Evolutionary conservation across 2,797 vertebrate genomes (phyloP), one percentile per base, ranked within the genome.

Genomic region (Spheniscus humboldti): DNA sequence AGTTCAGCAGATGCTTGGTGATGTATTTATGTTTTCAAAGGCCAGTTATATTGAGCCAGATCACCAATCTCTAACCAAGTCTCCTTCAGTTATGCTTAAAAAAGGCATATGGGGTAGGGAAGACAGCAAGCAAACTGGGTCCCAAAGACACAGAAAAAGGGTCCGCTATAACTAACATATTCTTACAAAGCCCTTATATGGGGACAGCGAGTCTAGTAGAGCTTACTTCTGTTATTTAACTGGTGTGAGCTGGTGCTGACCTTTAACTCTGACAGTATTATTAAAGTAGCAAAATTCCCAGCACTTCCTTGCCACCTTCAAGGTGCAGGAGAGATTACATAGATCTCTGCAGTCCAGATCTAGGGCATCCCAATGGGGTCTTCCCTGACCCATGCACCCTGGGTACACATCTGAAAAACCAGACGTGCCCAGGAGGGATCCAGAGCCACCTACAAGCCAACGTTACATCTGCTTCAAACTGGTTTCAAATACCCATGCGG

Each of bases 401-500:
- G 20, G 33, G 45, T 11, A 24, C 39, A 8, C 0, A 2, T 41
- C 23, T 62, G 35, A 62, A 75, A 88, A 66, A 31, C 2, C 56
- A 89, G 28, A 33, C 0, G 3, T 66, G 76, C 10, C 16, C 35
- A 74, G 37, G 15, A 55, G n/a, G 35, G 57, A 80, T 35, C 63
- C 53, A 59, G 60, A 80, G 41, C 12, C 69, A 30, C 16, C 37
- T 62, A 30, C 15, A 57, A 72, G 48, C 4, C 55, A 17, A 2
- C 10, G 33, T 2, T 52, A n/a, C 13, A 4, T 17, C 57, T 79
- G 31, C 50, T 50, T 62, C 67, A 62, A 41, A 22, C 39, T 19
- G 31, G n/a, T 31, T 90, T 35, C 53, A 60, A 25, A 72, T 2
- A 53, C 5, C 14, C 57, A 18, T 3, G 9, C 0, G 0, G 22